These are phyloP conservation scores for Meandrina meandrites DNA, from an alignment of 92 coral and sea anemone species.

Conservation along the genomic window DNA sequence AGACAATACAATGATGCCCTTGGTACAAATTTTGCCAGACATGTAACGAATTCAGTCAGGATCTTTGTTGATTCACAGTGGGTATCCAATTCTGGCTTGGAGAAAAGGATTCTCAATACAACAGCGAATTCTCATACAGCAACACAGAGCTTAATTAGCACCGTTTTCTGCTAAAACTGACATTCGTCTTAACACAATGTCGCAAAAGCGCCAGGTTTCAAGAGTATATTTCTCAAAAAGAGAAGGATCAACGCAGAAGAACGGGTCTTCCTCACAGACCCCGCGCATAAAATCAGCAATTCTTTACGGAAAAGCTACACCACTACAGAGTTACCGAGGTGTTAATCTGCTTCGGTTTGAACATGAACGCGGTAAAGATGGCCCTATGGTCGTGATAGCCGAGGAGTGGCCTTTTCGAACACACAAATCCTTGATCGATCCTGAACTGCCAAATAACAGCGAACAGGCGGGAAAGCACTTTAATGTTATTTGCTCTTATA, in stretches of 20 bases:
- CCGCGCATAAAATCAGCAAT: conserved; percentile 50
- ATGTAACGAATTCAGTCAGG: not conserved
- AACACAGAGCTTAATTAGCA: not conserved
- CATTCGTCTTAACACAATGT: conserved; percentile 7
- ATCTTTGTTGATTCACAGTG: not conserved
- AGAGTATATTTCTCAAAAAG: not conserved
- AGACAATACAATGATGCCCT: not conserved
- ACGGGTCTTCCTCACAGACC: not conserved
- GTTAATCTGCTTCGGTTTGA: conserved; percentile 54
- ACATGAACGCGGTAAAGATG: conserved; percentile 39
- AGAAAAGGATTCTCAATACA: not conserved
- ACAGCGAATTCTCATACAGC: not conserved
- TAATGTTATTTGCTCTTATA: conserved; percentile 36
- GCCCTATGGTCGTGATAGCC: conserved; percentile 59
- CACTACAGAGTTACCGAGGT: conserved; percentile 45
- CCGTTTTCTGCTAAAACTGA: not conserved
- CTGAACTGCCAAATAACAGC: conserved; percentile 9
- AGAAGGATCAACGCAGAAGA: not conserved
- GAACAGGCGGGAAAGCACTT: conserved; percentile 40
- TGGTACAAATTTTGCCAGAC: not conserved
- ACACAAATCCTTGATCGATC: not conserved
- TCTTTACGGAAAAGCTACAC: conserved; percentile 51
- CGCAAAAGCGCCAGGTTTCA: conserved; percentile 5
- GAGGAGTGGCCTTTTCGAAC: conserved; percentile 44
- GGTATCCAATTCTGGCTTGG: not conserved